phyloP scores from a whole-genome alignment of 2,888 invertebrate species.

The Mythimna impura region DNA sequence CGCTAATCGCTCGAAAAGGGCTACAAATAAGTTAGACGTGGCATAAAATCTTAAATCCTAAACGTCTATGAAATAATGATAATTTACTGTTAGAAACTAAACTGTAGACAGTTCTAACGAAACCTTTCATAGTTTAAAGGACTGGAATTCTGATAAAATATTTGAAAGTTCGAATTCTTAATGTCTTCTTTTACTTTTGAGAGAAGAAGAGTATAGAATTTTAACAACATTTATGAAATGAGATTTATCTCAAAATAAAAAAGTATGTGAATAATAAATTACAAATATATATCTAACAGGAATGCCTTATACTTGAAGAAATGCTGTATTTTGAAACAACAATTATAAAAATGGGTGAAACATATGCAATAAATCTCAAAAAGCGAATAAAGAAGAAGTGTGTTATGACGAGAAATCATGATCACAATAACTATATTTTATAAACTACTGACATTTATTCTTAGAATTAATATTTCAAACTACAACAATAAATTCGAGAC shows the following conservation, averaged over 20 bases:
- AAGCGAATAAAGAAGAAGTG: neutral
- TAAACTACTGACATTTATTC: constrained; percentile 31
- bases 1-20: constrained; percentile 17
- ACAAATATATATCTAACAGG: neutral
- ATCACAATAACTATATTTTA: constrained; percentile 1
- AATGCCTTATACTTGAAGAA: neutral
- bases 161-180: neutral
- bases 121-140: neutral
- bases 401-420: neutral
- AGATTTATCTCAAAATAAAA: neutral
- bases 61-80: constrained; percentile 27
- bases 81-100: constrained; percentile 6
- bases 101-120: neutral
- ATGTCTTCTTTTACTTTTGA: constrained; percentile 1
- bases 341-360: too few relatives aligned
- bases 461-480: constrained; percentile 39
- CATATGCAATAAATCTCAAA: neutral
- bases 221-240: too few relatives aligned
- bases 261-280: neutral
- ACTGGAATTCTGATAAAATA: neutral
- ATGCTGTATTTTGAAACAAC: neutral
- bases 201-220: constrained; percentile 28
- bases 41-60: constrained; percentile 26
- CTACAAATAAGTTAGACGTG: constrained; percentile 17
- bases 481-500: constrained; percentile 60